phyloP scores from a whole-genome alignment of 2,113 vertebrate genomes.

The Phalacrocorax carbo region DNA sequence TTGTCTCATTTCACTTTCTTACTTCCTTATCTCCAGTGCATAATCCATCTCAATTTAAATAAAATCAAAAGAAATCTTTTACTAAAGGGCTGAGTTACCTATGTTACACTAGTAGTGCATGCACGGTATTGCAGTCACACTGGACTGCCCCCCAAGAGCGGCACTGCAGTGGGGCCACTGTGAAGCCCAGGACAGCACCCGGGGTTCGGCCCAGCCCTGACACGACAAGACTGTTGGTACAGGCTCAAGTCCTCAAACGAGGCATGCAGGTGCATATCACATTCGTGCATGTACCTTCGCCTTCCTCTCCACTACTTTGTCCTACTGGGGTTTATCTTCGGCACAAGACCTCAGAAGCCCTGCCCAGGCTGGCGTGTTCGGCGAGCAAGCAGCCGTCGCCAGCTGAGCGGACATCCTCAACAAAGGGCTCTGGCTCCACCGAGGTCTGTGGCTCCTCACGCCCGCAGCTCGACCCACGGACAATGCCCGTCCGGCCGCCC shows the following conservation, averaged over 20 bases:
- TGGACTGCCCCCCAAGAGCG: not conserved
- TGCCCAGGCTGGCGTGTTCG: rapidly evolving
- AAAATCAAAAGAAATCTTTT: not conserved
- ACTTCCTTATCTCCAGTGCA: not conserved
- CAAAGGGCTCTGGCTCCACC: rapidly evolving
- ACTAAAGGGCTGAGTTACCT: not conserved
- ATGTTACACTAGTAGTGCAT: rapidly evolving
- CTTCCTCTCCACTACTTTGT: not conserved
- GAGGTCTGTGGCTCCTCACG: not conserved
- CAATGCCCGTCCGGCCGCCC: not conserved
- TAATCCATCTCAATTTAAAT: not conserved
- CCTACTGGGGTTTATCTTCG: too few relatives aligned
- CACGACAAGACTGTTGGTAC: rapidly evolving
- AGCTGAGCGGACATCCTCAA: rapidly evolving
- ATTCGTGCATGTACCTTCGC: rapidly evolving
- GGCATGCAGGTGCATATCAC: rapidly evolving
- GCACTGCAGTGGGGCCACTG: not conserved
- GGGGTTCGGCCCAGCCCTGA: not conserved
- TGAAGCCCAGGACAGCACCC: rapidly evolving
- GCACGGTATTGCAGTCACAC: rapidly evolving
- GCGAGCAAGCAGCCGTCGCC: rapidly evolving
- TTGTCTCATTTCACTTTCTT: not conserved
- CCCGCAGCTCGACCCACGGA: rapidly evolving
- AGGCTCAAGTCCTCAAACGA: not conserved
- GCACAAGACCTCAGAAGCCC: not conserved